phyloP scores from a whole-genome alignment of 2,797 vertebrate genomes.

The Chiroxiphia lanceolata region DNA sequence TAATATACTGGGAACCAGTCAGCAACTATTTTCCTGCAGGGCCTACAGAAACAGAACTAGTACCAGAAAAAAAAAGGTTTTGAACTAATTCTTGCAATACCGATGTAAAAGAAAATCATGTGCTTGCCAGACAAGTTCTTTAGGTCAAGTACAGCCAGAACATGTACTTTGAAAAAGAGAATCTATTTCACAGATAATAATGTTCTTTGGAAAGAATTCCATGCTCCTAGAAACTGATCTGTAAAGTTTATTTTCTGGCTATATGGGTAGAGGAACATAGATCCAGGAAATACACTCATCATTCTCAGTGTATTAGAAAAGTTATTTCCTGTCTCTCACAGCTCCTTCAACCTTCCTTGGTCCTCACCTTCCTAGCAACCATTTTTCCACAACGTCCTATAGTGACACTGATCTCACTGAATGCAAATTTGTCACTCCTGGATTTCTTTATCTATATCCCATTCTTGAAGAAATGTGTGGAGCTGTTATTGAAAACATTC shows the following conservation, averaged over 20 bases:
- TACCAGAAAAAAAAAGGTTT: neutral
- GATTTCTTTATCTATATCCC: neutral
- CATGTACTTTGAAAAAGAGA: neutral
- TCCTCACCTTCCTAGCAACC: neutral
- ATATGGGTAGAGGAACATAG: neutral
- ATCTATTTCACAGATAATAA: neutral
- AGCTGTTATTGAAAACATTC: neutral
- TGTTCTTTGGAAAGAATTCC: neutral
- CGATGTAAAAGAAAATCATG: neutral
- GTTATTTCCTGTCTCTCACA: neutral
- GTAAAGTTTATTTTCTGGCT: conserved; percentile 18
- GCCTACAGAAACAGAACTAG: neutral
- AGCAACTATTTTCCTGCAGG: neutral
- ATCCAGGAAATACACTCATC: neutral
- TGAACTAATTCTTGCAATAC: neutral
- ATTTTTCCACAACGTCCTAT: neutral
- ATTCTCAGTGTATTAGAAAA: neutral
- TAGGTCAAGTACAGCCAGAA: neutral
- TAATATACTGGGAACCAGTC: neutral
- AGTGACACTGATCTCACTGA: neutral
- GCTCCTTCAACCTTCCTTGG: neutral
- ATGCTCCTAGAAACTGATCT: neutral
- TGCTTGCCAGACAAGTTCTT: neutral
- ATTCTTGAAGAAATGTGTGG: neutral
- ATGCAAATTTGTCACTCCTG: neutral